Evolutionary conservation across 2,113 vertebrate species (phyloP).

Genomic region (Syngnathus floridae): DNA sequence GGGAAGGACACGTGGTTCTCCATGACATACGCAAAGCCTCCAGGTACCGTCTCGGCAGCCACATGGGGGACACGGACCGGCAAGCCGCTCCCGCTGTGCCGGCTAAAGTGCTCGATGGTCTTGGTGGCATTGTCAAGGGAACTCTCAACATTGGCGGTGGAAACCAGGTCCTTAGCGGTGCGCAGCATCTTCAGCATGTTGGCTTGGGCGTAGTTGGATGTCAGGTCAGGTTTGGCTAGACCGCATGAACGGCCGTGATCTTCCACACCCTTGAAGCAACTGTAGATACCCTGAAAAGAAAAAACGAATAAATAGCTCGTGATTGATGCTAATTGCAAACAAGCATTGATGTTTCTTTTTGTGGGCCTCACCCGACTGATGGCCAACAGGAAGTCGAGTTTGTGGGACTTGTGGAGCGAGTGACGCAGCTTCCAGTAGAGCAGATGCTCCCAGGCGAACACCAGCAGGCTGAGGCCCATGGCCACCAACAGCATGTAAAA

Average conservation of each 20-base stretch:
- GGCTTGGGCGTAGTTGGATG: constrained; percentile 84
- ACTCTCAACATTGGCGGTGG: constrained; percentile 81
- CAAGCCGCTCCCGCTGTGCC: constrained; percentile 68
- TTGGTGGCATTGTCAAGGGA: constrained; percentile 90
- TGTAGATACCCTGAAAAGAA: constrained; percentile 87
- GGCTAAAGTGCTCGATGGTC: constrained; percentile 85
- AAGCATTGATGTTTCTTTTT: constrained; percentile 16
- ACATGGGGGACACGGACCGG: constrained; percentile 66
- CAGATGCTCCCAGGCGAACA: constrained; percentile 96
- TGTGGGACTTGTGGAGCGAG: constrained; percentile 78
- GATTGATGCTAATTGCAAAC: constrained; percentile 27
- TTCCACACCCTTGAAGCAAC: constrained; percentile 92
- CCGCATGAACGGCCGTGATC: constrained; percentile 71
- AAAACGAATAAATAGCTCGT: not conserved
- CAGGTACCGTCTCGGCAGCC: constrained; percentile 49
- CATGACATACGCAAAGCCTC: constrained; percentile 60
- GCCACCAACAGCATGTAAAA: constrained; percentile 99
- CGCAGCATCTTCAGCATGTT: constrained; percentile 95
- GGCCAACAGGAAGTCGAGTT: constrained; percentile 85
- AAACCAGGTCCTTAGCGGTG: constrained; percentile 89
- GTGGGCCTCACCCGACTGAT: constrained; percentile 83
- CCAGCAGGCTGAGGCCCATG: constrained; percentile 94
- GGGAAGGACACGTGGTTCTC: constrained; percentile 52
- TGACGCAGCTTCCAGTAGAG: constrained; percentile 94
- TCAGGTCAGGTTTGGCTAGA: constrained; percentile 79